Conservation (phyloP, 2,113 vertebrate species). For the Bos taurus region DNA sequence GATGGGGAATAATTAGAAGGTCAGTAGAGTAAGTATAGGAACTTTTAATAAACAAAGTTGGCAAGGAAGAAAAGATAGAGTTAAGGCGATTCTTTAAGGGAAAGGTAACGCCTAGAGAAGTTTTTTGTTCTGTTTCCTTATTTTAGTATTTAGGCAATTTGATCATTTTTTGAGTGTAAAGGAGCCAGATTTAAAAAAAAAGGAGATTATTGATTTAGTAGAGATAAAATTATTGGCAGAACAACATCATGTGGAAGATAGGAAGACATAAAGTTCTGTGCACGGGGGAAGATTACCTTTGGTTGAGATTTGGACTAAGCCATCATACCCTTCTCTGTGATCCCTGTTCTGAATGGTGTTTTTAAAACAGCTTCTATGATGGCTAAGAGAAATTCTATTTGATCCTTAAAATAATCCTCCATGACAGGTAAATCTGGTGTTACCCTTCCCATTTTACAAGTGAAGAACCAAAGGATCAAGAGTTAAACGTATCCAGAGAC, state of each 20-base stretch:
- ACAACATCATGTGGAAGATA: neutral
- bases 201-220: neutral
- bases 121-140: neutral
- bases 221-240: neutral
- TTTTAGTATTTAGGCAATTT: neutral
- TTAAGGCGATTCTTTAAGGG: neutral
- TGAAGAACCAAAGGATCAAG: neutral
- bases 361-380: neutral
- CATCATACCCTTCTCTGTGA: neutral
- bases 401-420: neutral
- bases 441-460: neutral
- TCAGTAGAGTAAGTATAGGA: neutral
- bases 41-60: neutral
- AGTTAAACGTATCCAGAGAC: neutral
- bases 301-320: neutral
- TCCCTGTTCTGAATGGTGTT: neutral
- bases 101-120: neutral
- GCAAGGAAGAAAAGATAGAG: neutral
- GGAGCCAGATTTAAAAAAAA: neutral
- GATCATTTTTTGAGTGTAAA: neutral
- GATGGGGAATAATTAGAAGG: neutral
- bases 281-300: neutral
- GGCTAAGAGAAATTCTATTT: neutral
- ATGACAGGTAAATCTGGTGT: neutral
- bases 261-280: neutral